Conservation (phyloP, 2,888 invertebrate species). For the Diarsia rubi region DNA sequence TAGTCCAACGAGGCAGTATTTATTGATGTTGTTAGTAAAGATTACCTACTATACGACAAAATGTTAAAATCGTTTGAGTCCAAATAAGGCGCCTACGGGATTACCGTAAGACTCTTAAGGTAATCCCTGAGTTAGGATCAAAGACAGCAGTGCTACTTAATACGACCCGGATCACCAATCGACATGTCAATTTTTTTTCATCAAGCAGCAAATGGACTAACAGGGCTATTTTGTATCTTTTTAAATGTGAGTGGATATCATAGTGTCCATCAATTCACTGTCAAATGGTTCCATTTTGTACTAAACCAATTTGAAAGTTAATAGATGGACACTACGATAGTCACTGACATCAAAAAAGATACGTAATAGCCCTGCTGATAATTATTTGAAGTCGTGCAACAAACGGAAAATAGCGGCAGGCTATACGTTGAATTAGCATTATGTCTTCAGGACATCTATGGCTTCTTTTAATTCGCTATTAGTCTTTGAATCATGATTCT, state of each 20-base stretch:
- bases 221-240: too few species aligned
- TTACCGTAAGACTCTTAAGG: constrained; percentile 7
- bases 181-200: not conserved
- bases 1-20: not conserved
- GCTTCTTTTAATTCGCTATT: not conserved
- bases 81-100: not conserved
- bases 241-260: too few species aligned
- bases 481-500: too few species aligned
- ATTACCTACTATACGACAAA: not conserved
- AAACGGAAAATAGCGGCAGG: not conserved
- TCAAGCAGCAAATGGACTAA: not conserved
- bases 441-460: not conserved
- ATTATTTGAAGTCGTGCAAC: not conserved
- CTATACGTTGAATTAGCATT: not conserved
- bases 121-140: constrained; percentile 4
- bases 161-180: not conserved
- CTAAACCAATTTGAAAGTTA: too few species aligned
- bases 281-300: too few species aligned
- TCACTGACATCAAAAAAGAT: too few species aligned
- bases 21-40: not conserved
- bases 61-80: not conserved
- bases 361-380: too few species aligned
- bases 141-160: not conserved
- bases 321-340: too few species aligned
- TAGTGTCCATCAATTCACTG: too few species aligned